Conservation (phyloP, 2,888 invertebrate species). For the Idaea biselata region DNA sequence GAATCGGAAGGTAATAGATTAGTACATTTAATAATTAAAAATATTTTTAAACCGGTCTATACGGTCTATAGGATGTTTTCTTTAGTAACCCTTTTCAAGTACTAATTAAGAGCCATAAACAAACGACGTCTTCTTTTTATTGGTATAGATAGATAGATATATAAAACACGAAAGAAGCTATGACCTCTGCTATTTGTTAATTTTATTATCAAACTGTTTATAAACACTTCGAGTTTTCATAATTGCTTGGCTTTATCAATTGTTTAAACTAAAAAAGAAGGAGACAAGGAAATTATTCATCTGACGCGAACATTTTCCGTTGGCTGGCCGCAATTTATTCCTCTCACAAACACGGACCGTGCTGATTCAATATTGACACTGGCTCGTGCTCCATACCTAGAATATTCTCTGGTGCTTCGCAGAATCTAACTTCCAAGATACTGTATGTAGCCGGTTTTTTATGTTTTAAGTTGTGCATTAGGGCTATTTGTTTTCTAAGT, state of each 20-base stretch:
- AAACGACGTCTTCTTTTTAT: no score
- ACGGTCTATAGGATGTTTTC: no score
- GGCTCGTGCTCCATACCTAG: constrained; percentile 55
- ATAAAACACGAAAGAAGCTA: background rate
- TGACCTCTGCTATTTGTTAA: background rate
- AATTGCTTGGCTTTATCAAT: constrained; percentile 8
- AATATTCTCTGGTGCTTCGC: constrained; percentile 58
- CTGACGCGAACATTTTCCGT: constrained; percentile 57
- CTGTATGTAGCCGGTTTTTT: constrained; percentile 45
- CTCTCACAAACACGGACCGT: constrained; percentile 66
- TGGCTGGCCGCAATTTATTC: constrained; percentile 69
- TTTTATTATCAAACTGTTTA: background rate
- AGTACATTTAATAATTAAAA: no score
- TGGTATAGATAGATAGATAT: no score
- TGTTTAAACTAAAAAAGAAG: constrained; percentile 16
- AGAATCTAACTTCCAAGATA: constrained; percentile 55
- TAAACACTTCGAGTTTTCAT: background rate
- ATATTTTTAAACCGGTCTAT: no score
- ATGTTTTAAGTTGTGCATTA: constrained; percentile 32
- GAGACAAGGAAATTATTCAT: constrained; percentile 58
- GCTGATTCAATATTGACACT: constrained; percentile 75
- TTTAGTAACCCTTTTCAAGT: no score
- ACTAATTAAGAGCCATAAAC: no score
- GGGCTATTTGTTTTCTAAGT: background rate
- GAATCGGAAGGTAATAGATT: no score